Evolutionary conservation across 2,797 vertebrate genomes (phyloP).

Genomic region (Muscicapa striata): DNA sequence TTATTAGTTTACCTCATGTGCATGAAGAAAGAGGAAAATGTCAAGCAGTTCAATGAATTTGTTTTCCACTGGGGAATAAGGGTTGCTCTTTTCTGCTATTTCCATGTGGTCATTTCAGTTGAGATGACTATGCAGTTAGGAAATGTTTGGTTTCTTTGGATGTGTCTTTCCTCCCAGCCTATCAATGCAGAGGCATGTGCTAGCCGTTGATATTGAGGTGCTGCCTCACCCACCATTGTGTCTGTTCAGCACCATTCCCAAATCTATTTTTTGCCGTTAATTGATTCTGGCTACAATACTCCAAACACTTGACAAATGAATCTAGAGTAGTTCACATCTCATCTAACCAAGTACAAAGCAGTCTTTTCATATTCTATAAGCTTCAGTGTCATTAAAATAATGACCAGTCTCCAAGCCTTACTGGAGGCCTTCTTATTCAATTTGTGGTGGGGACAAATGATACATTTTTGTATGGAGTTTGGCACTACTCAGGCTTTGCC

Average conservation of each 20-base stretch:
- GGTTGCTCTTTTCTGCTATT: neutral
- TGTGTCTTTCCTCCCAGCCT: neutral
- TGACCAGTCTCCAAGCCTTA: neutral
- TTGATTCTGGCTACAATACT: neutral
- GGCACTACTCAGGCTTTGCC: neutral
- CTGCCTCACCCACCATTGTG: neutral
- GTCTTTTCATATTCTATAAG: constrained; percentile 33
- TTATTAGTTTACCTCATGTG: neutral
- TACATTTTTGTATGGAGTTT: neutral
- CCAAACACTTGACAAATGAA: neutral
- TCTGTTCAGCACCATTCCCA: neutral
- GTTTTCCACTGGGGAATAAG: neutral
- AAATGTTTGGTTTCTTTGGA: neutral
- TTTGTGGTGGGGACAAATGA: neutral
- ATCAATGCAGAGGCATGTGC: neutral
- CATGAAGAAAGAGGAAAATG: neutral
- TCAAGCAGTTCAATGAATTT: neutral
- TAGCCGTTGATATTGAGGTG: neutral
- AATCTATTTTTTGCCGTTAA: neutral
- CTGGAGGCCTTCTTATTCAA: constrained; percentile 4
- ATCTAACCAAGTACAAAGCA: neutral
- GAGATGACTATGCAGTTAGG: neutral
- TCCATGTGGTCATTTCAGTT: neutral
- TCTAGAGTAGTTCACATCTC: constrained; percentile 6
- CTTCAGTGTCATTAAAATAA: constrained; percentile 38